phyloP scores from a whole-genome alignment of 1,140 invertebrate species.

The Lordiphosa collinella region DNA sequence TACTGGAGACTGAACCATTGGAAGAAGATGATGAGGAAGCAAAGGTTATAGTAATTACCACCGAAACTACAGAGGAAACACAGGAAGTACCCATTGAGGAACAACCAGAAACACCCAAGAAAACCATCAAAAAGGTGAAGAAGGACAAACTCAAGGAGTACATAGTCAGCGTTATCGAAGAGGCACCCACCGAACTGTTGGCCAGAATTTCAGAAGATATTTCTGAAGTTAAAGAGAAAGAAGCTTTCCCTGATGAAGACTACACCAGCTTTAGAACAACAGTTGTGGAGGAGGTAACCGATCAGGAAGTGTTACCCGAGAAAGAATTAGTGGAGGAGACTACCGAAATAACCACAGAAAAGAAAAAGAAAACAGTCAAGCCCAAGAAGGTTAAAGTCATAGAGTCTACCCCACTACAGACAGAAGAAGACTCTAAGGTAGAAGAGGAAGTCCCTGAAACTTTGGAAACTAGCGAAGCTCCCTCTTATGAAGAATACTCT shows the following conservation, averaged over 20 bases:
- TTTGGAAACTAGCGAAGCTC: constrained; percentile 21
- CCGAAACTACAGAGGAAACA: constrained; percentile 49
- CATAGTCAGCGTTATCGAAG: constrained; percentile 57
- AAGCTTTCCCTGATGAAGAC: constrained; percentile 18
- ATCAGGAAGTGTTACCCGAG: background rate
- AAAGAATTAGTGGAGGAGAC: constrained; percentile 19
- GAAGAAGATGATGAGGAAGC: constrained; percentile 40
- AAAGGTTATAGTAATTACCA: constrained; percentile 72
- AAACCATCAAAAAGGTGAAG: constrained; percentile 57
- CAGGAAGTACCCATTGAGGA: constrained; percentile 12
- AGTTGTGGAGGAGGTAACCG: constrained; percentile 40
- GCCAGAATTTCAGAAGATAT: constrained; percentile 46
- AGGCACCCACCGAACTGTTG: constrained; percentile 49
- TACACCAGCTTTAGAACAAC: constrained; percentile 43
- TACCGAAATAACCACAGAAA: constrained; percentile 35
- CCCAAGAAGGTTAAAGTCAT: constrained; percentile 56
- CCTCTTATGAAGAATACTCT: constrained; percentile 20
- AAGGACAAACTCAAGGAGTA: constrained; percentile 65
- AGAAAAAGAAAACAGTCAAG: constrained; percentile 68
- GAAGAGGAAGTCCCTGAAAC: constrained; percentile 15
- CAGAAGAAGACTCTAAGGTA: constrained; percentile 1
- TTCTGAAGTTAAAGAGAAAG: background rate
- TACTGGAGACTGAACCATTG: constrained; percentile 67
- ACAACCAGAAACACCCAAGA: constrained; percentile 57
- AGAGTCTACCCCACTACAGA: constrained; percentile 18